Base-by-base conservation (phyloP, 2,888 invertebrate species). In the Hypercompe scribonia region DNA sequence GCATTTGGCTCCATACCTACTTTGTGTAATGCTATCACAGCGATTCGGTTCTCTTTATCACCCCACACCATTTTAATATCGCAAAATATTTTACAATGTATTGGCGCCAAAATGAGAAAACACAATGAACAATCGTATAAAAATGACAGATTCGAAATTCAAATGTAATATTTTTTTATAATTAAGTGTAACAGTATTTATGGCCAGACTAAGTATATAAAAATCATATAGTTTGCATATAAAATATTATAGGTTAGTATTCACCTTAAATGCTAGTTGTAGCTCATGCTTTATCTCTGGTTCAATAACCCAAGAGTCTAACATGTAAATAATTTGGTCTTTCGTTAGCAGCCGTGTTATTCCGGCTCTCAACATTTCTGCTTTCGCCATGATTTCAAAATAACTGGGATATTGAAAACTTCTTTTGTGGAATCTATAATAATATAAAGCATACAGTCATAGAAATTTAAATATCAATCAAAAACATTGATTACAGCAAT, bases 271-370 rank as follows among this genome's bases (percentile, higher is more conserved):
- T 28, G 95, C 95, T 65, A 94, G 82, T 68, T 82, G 75, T 75
- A 95, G 78, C 85, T 95, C 94, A 80, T 95, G 93, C 86, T 90
- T 94, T 70, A 94, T 80, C 71, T 91, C 86, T 61, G 93, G 87
- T 80, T 90, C 88, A 36, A 88, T 13, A 18, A 91, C 80, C 88
- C 90, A 94, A 83, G 87, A 86, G 78, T 94, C 84, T 74, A 95
- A 84, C 36, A 94, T 88, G 74, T 91, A 94, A 79, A 95, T 87
- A 77, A 93, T 83, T 85, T 95, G 94, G 61, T 93, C 92, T 79
- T 89, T 89, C 24, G 91, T 93, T 50, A 95, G 74, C 80, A 92
- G 78, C 86, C 91, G 89, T 58, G 86, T 83, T 11, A 80, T 69
- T 58, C 87, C 90, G 36, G 91, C 92, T 84, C 90, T 88, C 64